A percentile compares a stretch with the other conserved stretches of the same genome.
phyloP scores from a whole-genome alignment of 2,113 vertebrate genomes.

The Raja brachyura region DNA sequence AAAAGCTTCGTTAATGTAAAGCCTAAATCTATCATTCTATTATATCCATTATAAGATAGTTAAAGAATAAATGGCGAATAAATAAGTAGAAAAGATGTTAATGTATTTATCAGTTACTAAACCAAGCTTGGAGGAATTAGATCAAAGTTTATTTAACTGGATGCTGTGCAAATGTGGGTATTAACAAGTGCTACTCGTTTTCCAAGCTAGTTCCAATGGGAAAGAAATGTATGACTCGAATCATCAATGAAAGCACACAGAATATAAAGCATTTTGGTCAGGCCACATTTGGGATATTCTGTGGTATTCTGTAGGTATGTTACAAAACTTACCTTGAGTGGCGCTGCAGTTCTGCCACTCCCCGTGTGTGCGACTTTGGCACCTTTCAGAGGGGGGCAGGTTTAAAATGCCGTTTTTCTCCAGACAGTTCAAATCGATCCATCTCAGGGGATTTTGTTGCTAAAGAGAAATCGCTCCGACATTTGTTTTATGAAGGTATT shows the following conservation, averaged over 20 bases:
- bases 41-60: background rate
- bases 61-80: background rate
- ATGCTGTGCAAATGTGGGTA: background rate
- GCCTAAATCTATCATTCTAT: background rate
- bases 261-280: background rate
- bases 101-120: background rate
- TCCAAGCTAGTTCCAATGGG: no score
- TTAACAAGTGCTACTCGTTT: background rate
- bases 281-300: no score
- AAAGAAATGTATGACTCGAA: background rate
- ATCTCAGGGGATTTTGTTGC: no score
- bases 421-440: no score
- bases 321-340: no score
- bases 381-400: no score
- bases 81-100: conserved; percentile 3
- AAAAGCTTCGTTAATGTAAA: background rate
- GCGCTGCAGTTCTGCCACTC: no score
- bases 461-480: no score
- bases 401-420: no score
- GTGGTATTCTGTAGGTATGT: no score
- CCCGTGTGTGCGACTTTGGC: no score
- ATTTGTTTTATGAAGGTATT: no score
- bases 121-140: conserved; percentile 3
- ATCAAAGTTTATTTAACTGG: conserved; percentile 9
- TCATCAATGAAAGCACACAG: background rate